Evolutionary conservation across 2,113 vertebrate species (phyloP).

Genomic region (Cynoglossus semilaevis): DNA sequence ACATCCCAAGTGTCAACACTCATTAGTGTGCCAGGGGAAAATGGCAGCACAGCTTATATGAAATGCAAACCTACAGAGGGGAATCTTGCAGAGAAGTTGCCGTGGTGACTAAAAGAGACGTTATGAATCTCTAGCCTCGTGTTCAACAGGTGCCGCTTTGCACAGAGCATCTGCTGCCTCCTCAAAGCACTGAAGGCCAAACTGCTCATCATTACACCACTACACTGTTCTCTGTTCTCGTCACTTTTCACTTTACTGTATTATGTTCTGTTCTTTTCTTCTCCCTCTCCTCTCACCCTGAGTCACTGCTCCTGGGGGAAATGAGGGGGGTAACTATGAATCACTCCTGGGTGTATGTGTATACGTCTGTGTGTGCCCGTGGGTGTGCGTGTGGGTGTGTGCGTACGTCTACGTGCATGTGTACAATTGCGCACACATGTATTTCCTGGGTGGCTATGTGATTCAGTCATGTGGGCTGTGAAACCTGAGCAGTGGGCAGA

Average conservation of each 20-base stretch:
- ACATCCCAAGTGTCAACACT: neutral
- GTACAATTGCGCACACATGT: conserved; percentile 1
- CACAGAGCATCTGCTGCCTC: conserved; percentile 56
- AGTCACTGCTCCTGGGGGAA: conserved; percentile 66
- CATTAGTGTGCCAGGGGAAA: neutral
- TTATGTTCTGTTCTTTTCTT: conserved; percentile 49
- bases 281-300: conserved; percentile 60
- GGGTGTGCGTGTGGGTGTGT: conserved; percentile 7
- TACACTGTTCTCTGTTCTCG: conserved; percentile 29
- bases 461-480: conserved; percentile 71
- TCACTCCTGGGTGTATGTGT: conserved; percentile 54
- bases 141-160: conserved; percentile 48
- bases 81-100: conserved; percentile 44
- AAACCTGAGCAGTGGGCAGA: conserved; percentile 67
- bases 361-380: conserved; percentile 9
- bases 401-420: conserved; percentile 27
- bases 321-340: conserved; percentile 60
- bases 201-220: conserved; percentile 60
- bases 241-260: conserved; percentile 12
- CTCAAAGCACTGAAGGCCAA: conserved; percentile 65
- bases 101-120: conserved; percentile 63
- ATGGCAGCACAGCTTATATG: conserved; percentile 11
- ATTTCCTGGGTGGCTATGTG: conserved; percentile 47
- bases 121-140: conserved; percentile 52
- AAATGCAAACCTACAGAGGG: conserved; percentile 5